Conservation (phyloP, 2,888 invertebrate genomes). For the Gasteruption jaculator region DNA sequence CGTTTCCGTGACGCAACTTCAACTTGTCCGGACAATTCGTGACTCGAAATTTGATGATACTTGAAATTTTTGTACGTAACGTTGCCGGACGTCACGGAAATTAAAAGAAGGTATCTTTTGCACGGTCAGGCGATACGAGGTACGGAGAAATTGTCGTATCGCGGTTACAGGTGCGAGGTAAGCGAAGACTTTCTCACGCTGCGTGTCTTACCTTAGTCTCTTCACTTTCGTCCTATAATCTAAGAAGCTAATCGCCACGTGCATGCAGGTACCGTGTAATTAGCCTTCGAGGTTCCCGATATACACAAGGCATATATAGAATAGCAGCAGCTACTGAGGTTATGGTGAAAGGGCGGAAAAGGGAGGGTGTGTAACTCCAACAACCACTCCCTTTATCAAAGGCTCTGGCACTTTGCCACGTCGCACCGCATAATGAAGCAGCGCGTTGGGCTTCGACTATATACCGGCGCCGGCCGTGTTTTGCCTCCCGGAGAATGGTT, state of each 20-base stretch:
- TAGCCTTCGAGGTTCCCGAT: constrained; percentile 13
- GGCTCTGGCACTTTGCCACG: constrained; percentile 46
- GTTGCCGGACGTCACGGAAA: too few species aligned
- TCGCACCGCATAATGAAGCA: constrained; percentile 48
- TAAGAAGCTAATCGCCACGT: constrained; percentile 22
- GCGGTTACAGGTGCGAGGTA: too few species aligned
- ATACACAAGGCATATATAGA: too few species aligned
- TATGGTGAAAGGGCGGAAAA: constrained; percentile 9
- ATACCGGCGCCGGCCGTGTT: constrained; percentile 36
- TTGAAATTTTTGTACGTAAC: too few species aligned
- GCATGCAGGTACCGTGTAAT: constrained; percentile 21
- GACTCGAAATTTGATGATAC: too few species aligned
- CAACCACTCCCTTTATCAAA: constrained; percentile 37
- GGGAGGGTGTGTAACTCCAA: constrained; percentile 4
- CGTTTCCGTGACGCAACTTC: too few species aligned
- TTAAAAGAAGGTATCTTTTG: too few species aligned
- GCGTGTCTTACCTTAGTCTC: too few species aligned
- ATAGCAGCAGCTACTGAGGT: constrained; percentile 1
- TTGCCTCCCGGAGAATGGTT: constrained; percentile 40
- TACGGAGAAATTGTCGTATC: too few species aligned
- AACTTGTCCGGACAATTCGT: too few species aligned
- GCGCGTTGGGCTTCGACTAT: constrained; percentile 43
- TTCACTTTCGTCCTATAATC: constrained; percentile 16
- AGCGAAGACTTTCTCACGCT: too few species aligned
- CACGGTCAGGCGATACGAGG: too few species aligned